These are phyloP conservation scores for Brachyopa scutellaris DNA, from an alignment of 2,888 invertebrate species.

Conservation along the genomic window DNA sequence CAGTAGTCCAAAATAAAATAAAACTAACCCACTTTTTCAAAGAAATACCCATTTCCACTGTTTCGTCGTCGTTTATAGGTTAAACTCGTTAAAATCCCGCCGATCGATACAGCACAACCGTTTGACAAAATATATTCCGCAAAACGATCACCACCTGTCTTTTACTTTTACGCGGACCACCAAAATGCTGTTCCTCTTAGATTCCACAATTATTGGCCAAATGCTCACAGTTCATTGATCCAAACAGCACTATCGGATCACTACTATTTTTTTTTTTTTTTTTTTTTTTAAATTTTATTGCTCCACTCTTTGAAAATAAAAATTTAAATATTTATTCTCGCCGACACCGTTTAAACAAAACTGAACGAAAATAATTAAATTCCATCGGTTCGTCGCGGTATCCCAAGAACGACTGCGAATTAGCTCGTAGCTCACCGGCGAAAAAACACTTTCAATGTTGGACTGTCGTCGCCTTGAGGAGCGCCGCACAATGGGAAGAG, in stretches of 20 bases:
- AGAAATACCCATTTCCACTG: constrained; percentile 31
- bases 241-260: neutral
- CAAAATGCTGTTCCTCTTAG: constrained; percentile 3
- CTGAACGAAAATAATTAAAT: constrained; percentile 10
- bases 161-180: neutral
- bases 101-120: neutral
- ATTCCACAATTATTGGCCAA: constrained; percentile 26
- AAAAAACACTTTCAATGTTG: constrained; percentile 66
- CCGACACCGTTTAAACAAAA: constrained; percentile 49
- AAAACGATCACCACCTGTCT: neutral
- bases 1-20: constrained; percentile 32
- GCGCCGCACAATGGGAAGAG: too few species aligned
- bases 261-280: too few species aligned
- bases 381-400: constrained; percentile 43
- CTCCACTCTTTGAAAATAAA: constrained; percentile 38
- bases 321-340: constrained; percentile 49
- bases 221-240: constrained; percentile 61
- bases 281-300: constrained; percentile 29
- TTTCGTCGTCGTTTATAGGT: constrained; percentile 22
- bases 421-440: constrained; percentile 26
- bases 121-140: constrained; percentile 1
- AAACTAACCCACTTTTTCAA: constrained; percentile 36
- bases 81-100: constrained; percentile 14
- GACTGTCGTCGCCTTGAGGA: too few species aligned
- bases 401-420: constrained; percentile 56